Conservation (phyloP, 2,888 invertebrate species). For the Xylota segnis region DNA sequence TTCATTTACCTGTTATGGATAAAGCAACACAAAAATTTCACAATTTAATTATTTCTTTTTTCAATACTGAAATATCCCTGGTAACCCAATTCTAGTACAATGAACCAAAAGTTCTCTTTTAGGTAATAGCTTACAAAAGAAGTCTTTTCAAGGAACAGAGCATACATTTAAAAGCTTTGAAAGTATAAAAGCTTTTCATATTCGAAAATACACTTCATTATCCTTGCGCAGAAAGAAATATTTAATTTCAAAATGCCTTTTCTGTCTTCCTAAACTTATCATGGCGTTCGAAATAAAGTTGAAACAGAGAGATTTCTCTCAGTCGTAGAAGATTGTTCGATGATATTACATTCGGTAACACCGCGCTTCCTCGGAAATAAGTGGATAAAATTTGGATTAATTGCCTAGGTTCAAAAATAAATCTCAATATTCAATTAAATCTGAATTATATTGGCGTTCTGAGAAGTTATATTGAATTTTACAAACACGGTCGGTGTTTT, state of each 20-base stretch:
- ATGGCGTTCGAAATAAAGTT: slow-evolving; percentile 51
- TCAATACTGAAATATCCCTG: neutral
- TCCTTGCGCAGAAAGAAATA: slow-evolving; percentile 44
- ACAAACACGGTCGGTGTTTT: slow-evolving; percentile 6
- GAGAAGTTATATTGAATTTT: neutral
- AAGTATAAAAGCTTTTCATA: slow-evolving; percentile 22
- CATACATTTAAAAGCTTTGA: slow-evolving; percentile 57
- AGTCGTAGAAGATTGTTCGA: slow-evolving; percentile 57
- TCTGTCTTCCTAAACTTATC: slow-evolving; percentile 13
- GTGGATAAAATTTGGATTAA: slow-evolving; percentile 54
- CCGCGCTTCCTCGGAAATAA: slow-evolving; percentile 52
- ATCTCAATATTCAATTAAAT: slow-evolving; percentile 16
- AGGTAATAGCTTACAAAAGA: neutral
- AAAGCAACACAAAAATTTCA: too few species aligned
- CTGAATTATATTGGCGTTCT: neutral
- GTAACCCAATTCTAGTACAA: neutral
- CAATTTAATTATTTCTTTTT: too few species aligned
- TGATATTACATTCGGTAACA: slow-evolving; percentile 40
- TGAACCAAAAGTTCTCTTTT: neutral
- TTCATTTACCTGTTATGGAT: too few species aligned
- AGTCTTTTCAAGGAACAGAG: neutral
- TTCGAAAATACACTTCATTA: slow-evolving; percentile 44
- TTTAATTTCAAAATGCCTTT: slow-evolving; percentile 27
- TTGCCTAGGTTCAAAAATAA: slow-evolving; percentile 19
- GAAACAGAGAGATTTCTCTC: slow-evolving; percentile 54